Evolutionary conservation across 1,140 invertebrate genomes (phyloP), one percentile per base, ranked within the genome.

Genomic region (Arion vulgaris): DNA sequence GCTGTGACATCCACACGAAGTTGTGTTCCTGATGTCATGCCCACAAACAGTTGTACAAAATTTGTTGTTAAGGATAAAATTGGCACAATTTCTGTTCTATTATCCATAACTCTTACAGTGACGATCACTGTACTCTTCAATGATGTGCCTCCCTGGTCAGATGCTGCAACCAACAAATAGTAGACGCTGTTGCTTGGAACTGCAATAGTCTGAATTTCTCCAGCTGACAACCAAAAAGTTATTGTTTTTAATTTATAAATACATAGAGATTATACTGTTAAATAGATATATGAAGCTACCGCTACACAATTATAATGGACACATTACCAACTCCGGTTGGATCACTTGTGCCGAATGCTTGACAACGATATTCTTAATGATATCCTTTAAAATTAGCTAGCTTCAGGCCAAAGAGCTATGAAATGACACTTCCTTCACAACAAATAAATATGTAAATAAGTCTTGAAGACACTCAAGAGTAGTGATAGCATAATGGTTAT

Each of bases 11-110:
- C 95, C 84, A 97, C 71, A 49, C 81, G 90, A 72, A 98, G 95
- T 86, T 95, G 95, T 0, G 95, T 96, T 23, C 96, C 96, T 11
- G 95, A 93, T 0, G 96, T 95, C 89, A 97, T 96, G 90, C 98
- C 98, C 91, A 98, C 97, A 85, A 95, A 95, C 15, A 98, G 96
- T 39, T 94, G 95, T 26, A 91, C 91, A 39, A 86, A 83, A 82
- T 94, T 51, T 45, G 41, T 39, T 45, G 45, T n/a, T 19, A 75
- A 39, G 4, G 73, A 51, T 45, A 75, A 34, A 34, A 2, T 0
- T 4, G 73, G 41, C 0, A 15, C 41, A 28, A 51, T 75, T 1
- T 53, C 23, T 53, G 45, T 51, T 75, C 45, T 28, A 34, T 45
- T 66, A 7, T 66, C 62, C 17, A 32, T 28, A 28, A 66, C n/a